Base-by-base conservation (phyloP, 1,140 invertebrate genomes). In the Aradophagus sp. region DNA sequence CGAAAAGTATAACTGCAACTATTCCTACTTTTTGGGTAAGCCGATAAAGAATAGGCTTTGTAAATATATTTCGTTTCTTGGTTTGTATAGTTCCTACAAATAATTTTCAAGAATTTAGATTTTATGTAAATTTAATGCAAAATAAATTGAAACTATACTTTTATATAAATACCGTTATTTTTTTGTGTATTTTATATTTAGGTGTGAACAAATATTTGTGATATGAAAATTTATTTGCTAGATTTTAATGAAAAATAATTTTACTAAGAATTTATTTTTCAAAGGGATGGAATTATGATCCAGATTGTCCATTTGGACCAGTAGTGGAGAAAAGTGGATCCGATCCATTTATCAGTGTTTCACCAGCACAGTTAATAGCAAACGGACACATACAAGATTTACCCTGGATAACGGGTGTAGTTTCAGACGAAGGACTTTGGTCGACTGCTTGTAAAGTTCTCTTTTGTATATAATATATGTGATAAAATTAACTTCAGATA, bases 1-100 rank as follows among this genome's bases (percentile, higher is more conserved):
- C 88, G 1, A 81, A 88, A 17, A 84, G 20, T 39, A 26, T 61
- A 23, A 42, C 35, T 35, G 12, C 10, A 23, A 13, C 42, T 11
- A 26, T 42, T 31, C 17, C 27, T 20, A 1, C 20, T 10, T 26
- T 53, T 29, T 39, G 36, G 26, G 35, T 39, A 20, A 29, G 27
- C 4, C 7, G 2, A 29, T n/a, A 29, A 29, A n/a, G n/a, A n/a
- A n/a, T n/a, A n/a, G n/a, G n/a, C n/a, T n/a, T n/a, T n/a, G n/a
- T n/a, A n/a, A n/a, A n/a, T n/a, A n/a, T n/a, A n/a, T n/a, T n/a
- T n/a, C n/a, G n/a, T n/a, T n/a, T n/a, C n/a, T n/a, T n/a, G n/a
- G n/a, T n/a, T n/a, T n/a, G n/a, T n/a, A n/a, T n/a, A n/a, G n/a
- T n/a, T n/a, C n/a, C n/a, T n/a, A n/a, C n/a, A n/a, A n/a, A n/a